A percentile compares a stretch with the other conserved stretches of the same genome.
These are phyloP conservation scores for Malacoctenus gilli DNA, from an alignment of 2,797 vertebrate genomes.

Conservation along the genomic window DNA sequence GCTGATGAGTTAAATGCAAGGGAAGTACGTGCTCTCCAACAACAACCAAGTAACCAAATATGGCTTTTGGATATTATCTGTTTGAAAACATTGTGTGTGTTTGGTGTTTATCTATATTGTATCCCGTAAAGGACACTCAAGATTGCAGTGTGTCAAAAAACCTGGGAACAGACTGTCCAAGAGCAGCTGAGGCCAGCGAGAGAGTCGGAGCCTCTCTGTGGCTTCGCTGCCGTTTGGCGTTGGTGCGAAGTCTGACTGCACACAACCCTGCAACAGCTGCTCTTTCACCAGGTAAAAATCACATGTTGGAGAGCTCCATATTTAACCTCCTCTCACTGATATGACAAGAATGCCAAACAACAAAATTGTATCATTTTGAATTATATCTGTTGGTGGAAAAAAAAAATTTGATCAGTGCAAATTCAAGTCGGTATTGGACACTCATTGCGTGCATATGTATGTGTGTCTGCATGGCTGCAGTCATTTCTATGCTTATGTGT, in stretches of 20 bases:
- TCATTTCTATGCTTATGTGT: conserved; percentile 1
- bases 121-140: conserved; percentile 40
- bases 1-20: no score
- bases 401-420: no score
- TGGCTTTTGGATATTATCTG: no score
- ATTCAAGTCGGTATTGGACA: no score
- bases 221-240: conserved; percentile 83
- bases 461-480: no score
- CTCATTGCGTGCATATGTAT: no score
- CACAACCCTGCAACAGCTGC: conserved; percentile 71
- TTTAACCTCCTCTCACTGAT: no score
- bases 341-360: neutral
- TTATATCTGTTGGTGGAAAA: no score
- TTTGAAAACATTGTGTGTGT: neutral
- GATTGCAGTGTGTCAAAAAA: neutral
- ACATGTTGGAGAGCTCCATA: no score
- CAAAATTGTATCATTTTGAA: no score
- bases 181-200: conserved; percentile 77
- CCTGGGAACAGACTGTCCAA: conserved; percentile 51
- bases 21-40: no score
- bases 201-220: conserved; percentile 81
- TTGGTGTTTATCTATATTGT: neutral
- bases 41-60: no score
- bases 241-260: conserved; percentile 79
- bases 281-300: conserved; percentile 1